These are phyloP conservation scores for Drosophila seguyi DNA, from an alignment of 1,140 invertebrate species.

Conservation along the genomic window DNA sequence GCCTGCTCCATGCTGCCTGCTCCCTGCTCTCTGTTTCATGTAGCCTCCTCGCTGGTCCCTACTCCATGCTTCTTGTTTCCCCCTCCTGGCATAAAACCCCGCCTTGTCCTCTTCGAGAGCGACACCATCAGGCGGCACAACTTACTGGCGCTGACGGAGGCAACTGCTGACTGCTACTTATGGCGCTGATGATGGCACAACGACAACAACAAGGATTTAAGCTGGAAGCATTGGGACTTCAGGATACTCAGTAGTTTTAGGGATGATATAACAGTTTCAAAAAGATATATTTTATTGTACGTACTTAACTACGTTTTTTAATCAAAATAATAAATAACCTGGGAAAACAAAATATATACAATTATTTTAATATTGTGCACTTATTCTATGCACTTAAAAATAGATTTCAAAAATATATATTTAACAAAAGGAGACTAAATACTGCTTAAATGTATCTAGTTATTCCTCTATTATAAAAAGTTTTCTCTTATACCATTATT, in stretches of 20 bases:
- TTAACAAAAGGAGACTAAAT: too few species aligned
- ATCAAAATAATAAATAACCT: not conserved
- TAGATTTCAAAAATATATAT: too few species aligned
- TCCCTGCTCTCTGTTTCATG: not conserved
- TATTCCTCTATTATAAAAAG: not conserved
- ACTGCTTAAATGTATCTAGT: not conserved
- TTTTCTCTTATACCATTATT: too few species aligned
- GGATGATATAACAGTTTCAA: not conserved
- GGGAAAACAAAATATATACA: too few species aligned
- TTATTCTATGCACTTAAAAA: too few species aligned
- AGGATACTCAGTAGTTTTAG: not conserved
- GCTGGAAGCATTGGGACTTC: not conserved
- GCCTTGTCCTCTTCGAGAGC: constrained; percentile 20
- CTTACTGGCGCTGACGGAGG: constrained; percentile 67
- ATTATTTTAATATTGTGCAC: too few species aligned
- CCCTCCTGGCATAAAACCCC: constrained; percentile 1
- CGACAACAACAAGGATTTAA: constrained; percentile 63
- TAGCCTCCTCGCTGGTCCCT: not conserved
- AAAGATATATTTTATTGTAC: not conserved
- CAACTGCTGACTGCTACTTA: constrained; percentile 76
- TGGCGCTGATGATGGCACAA: constrained; percentile 81
- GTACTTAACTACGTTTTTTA: not conserved
- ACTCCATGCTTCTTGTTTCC: not conserved
- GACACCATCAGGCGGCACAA: constrained; percentile 70
- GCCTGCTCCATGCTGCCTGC: not conserved